Conservation (phyloP, 2,113 vertebrate species). For the Rhinichthys klamathensis region DNA sequence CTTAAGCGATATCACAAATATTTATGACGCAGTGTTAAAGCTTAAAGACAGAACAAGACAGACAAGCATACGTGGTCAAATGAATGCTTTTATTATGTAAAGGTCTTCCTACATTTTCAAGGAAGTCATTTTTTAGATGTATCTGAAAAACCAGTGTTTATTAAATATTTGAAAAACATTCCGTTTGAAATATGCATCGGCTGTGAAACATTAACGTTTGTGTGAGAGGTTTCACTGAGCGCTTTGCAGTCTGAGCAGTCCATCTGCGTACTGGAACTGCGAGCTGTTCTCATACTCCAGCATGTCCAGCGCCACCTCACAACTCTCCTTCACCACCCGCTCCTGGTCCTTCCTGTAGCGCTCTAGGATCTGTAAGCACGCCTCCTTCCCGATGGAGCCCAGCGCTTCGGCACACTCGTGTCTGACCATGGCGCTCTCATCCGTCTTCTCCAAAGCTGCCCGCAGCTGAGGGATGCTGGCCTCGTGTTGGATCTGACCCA, state of each 20-base stretch:
- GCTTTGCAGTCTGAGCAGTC: slow-evolving; percentile 72
- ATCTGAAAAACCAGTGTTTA: background rate
- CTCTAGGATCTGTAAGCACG: slow-evolving; percentile 82
- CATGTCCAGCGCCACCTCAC: slow-evolving; percentile 94
- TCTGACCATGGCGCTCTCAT: slow-evolving; percentile 91
- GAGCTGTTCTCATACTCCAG: slow-evolving; percentile 79
- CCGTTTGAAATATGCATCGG: background rate
- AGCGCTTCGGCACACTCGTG: slow-evolving; percentile 95
- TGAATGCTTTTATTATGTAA: slow-evolving; percentile 15
- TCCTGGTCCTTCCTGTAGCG: slow-evolving; percentile 76
- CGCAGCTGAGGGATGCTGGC: slow-evolving; percentile 81
- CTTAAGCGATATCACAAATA: background rate
- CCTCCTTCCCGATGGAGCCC: slow-evolving; percentile 86
- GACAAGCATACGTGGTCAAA: background rate
- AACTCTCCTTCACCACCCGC: slow-evolving; percentile 93
- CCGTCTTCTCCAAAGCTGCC: slow-evolving; percentile 63
- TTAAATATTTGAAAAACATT: background rate
- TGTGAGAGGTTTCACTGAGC: slow-evolving; percentile 34
- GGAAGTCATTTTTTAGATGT: background rate
- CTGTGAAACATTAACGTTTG: background rate
- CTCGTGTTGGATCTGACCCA: slow-evolving; percentile 92
- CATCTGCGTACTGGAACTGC: slow-evolving; percentile 90
- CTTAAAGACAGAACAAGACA: background rate
- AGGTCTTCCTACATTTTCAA: background rate
- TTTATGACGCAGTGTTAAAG: background rate